These are phyloP conservation scores for Elanus axillaris DNA, from an alignment of 2,113 vertebrate species.

Conservation along the genomic window DNA sequence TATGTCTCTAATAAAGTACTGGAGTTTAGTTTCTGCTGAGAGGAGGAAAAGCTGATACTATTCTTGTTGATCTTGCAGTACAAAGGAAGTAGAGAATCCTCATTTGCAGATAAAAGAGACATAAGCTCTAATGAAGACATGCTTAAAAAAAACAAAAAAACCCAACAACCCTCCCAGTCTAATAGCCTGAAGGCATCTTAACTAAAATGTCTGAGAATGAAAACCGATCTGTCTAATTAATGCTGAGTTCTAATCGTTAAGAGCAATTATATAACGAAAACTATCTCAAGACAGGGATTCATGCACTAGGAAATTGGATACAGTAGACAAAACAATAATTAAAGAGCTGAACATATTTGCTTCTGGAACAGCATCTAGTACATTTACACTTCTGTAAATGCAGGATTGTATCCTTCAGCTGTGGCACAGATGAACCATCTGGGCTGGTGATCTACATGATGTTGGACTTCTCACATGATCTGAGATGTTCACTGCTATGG, in stretches of 20 bases:
- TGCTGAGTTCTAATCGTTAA: not conserved
- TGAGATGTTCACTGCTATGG: not conserved
- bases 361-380: not conserved
- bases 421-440: accelerated
- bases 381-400: not conserved
- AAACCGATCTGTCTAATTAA: constrained; percentile 32
- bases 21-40: not conserved
- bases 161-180: not conserved
- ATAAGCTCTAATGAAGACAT: constrained; percentile 22
- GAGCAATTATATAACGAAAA: constrained; percentile 37
- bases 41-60: not conserved
- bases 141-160: not conserved
- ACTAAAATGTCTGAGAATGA: constrained; percentile 29
- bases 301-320: not conserved
- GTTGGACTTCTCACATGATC: not conserved
- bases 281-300: not conserved
- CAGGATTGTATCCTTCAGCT: not conserved
- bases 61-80: not conserved
- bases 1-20: not conserved
- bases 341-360: not conserved
- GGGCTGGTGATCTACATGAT: not conserved
- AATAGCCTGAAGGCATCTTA: constrained; percentile 39
- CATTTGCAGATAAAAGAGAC: constrained; percentile 24
- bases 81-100: constrained; percentile 7
- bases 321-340: not conserved